Conservation (phyloP, 2,113 vertebrate genomes). For the Raphicerus campestris region DNA sequence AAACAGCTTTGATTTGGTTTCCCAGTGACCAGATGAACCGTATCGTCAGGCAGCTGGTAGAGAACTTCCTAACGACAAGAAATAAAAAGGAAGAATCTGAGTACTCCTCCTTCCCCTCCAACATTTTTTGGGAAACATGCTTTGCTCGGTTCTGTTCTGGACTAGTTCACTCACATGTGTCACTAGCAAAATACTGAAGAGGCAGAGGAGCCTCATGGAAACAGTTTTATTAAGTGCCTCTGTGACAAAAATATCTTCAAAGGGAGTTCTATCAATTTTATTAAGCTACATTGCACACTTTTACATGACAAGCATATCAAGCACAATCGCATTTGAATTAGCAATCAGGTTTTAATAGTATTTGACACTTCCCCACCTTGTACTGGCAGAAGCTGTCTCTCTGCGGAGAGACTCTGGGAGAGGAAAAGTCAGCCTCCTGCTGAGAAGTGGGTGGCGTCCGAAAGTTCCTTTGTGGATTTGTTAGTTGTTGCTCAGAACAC, state of each 20-base stretch:
- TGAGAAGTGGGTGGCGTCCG: not conserved
- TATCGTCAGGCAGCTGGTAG: conserved; percentile 11
- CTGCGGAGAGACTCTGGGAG: not conserved
- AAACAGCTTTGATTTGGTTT: conserved; percentile 51
- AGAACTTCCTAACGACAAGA: conserved; percentile 40
- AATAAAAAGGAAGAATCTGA: conserved; percentile 24
- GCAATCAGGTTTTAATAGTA: conserved; percentile 78
- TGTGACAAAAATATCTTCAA: conserved; percentile 43
- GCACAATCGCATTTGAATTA: conserved; percentile 65
- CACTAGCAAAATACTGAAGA: conserved; percentile 4
- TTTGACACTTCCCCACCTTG: conserved; percentile 74
- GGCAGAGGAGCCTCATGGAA: not conserved
- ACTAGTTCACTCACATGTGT: not conserved
- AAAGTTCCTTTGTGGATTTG: not conserved
- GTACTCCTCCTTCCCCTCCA: not conserved
- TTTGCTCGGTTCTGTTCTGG: conserved; percentile 1
- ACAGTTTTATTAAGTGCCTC: conserved; percentile 12
- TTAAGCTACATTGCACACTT: conserved; percentile 59
- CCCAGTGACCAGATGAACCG: not conserved
- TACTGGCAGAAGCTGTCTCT: conserved; percentile 72
- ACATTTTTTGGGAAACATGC: conserved; percentile 12
- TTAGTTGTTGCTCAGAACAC: not conserved
- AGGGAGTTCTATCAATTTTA: conserved; percentile 48
- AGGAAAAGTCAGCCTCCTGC: not conserved
- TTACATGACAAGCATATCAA: conserved; percentile 65